phyloP scores from a whole-genome alignment of 1,140 invertebrate genomes.

The Macrotrachela quadricornifera region DNA sequence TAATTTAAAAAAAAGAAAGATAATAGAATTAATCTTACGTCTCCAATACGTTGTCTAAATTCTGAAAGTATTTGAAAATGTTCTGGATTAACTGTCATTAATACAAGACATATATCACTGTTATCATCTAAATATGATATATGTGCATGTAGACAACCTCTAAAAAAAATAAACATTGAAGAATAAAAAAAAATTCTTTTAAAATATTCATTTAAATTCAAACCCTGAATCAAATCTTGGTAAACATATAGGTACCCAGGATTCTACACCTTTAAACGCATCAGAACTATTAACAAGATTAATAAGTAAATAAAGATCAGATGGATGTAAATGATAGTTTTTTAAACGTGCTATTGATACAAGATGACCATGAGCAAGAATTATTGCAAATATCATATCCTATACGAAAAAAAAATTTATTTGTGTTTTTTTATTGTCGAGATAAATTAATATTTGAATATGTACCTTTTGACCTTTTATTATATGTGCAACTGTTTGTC shows the following conservation, averaged over 20 bases:
- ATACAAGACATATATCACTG: slow-evolving; percentile 66
- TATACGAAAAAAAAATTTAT: slow-evolving; percentile 30
- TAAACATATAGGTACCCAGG: slow-evolving; percentile 82
- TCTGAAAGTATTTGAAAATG: slow-evolving; percentile 70
- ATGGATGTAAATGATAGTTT: slow-evolving; percentile 73
- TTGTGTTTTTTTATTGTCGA: too few species aligned
- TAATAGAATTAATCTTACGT: slow-evolving; percentile 34
- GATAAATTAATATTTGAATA: too few species aligned
- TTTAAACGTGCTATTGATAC: slow-evolving; percentile 79
- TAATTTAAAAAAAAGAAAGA: slow-evolving; percentile 5
- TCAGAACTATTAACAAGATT: slow-evolving; percentile 78
- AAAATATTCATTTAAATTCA: not conserved
- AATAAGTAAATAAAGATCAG: slow-evolving; percentile 72
- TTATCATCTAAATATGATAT: slow-evolving; percentile 73
- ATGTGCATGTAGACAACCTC: slow-evolving; percentile 78
- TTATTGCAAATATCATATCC: slow-evolving; percentile 78
- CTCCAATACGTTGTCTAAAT: slow-evolving; percentile 64
- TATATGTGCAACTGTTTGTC: not conserved
- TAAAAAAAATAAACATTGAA: slow-evolving; percentile 21
- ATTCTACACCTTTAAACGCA: slow-evolving; percentile 76
- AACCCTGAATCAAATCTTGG: slow-evolving; percentile 60
- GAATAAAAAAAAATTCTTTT: not conserved
- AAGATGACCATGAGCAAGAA: slow-evolving; percentile 67
- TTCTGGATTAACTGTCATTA: slow-evolving; percentile 69
- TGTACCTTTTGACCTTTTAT: slow-evolving; percentile 24